A percentile compares a stretch with the other conserved stretches of the same genome.
phyloP scores from a whole-genome alignment of 2,797 vertebrate genomes.

The Tolypeutes matacus region DNA sequence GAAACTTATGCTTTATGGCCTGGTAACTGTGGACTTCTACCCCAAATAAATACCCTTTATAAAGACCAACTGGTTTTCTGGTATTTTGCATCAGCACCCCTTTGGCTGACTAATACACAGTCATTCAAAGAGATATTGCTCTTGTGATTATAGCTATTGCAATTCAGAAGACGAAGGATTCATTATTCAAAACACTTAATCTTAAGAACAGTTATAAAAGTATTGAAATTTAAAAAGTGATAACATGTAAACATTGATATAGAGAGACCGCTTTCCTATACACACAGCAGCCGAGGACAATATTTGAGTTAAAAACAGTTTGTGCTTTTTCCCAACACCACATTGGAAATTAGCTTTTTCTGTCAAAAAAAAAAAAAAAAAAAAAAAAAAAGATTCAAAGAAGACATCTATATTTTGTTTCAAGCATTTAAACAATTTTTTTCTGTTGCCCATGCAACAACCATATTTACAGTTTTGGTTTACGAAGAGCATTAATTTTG shows the following conservation, averaged over 20 bases:
- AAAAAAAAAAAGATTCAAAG: constrained; percentile 75
- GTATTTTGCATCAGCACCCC: too few species aligned
- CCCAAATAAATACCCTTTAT: too few species aligned
- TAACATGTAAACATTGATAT: constrained; percentile 97
- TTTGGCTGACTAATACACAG: too few species aligned
- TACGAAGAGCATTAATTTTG: constrained; percentile 85
- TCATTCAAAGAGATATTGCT: constrained; percentile 92
- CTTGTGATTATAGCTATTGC: constrained; percentile 89
- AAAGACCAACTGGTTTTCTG: too few species aligned
- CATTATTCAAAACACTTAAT: constrained; percentile 91
- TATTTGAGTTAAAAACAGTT: constrained; percentile 88
- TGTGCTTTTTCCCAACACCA: constrained; percentile 89
- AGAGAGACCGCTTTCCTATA: constrained; percentile 90
- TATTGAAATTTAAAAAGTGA: constrained; percentile 96
- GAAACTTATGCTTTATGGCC: too few species aligned
- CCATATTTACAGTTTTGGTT: constrained; percentile 89
- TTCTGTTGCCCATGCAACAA: constrained; percentile 88
- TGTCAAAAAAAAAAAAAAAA: constrained; percentile 71
- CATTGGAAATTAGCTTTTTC: constrained; percentile 81
- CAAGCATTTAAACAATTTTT: constrained; percentile 85
- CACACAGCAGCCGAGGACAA: constrained; percentile 85
- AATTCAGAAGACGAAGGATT: constrained; percentile 88
- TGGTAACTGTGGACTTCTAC: too few species aligned
- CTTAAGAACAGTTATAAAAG: constrained; percentile 96
- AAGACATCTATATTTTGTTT: constrained; percentile 84